phyloP scores from a whole-genome alignment of 2,888 invertebrate species.

The Melipona beecheii region DNA sequence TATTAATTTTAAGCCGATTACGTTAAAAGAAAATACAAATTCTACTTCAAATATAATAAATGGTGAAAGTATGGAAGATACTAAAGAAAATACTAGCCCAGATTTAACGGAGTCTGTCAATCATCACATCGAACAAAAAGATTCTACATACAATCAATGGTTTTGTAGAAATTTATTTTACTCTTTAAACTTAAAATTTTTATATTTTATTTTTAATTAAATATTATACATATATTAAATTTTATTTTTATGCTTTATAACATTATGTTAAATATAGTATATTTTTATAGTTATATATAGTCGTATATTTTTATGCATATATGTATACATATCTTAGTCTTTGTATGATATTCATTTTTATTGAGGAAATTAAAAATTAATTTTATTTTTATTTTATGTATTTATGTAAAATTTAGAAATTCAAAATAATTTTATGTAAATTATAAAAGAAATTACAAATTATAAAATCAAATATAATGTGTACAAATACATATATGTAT shows the following conservation, averaged over 20 bases:
- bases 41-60: constrained; percentile 78
- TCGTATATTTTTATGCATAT: no score
- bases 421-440: no score
- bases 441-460: no score
- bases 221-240: neutral
- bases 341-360: no score
- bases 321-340: neutral
- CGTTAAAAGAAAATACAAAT: constrained; percentile 86
- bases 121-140: constrained; percentile 9
- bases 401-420: no score
- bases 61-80: constrained; percentile 82
- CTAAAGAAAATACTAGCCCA: constrained; percentile 80
- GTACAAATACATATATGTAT: no score
- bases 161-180: constrained; percentile 3
- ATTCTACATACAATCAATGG: constrained; percentile 13
- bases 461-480: no score
- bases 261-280: no score
- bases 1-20: constrained; percentile 75
- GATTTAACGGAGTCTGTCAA: constrained; percentile 12
- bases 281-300: no score
- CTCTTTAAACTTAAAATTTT: neutral
- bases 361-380: no score
- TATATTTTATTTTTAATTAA: neutral
- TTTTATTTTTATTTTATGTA: no score
- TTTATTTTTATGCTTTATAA: no score